These are phyloP conservation scores for Amphimedon queenslandica DNA, from an alignment of 37 sponge, comb jelly and placozoan species.

Conservation along the genomic window DNA sequence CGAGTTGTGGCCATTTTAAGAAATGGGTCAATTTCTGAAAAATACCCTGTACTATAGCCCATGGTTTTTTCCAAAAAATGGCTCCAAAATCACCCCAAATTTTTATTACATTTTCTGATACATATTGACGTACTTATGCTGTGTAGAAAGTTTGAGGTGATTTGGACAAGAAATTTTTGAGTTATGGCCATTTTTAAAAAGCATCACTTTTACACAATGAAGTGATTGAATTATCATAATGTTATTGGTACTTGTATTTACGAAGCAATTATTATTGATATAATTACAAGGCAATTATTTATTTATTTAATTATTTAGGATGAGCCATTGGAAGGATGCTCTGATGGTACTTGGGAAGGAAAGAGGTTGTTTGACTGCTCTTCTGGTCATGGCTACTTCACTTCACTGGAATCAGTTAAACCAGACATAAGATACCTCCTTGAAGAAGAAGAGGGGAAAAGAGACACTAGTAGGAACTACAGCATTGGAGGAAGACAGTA, in stretches of 20 bases:
- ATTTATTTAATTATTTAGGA: neutral
- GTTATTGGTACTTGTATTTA: constrained; percentile 15
- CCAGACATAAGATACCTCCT: constrained; percentile 39
- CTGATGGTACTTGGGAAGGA: constrained; percentile 41
- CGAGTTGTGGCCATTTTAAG: too few relatives aligned
- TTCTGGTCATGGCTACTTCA: neutral
- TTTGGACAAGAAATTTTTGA: too few relatives aligned
- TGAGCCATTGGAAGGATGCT: neutral
- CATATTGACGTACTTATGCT: too few relatives aligned
- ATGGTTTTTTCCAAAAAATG: too few relatives aligned
- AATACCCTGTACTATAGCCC: too few relatives aligned
- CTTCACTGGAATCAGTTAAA: neutral
- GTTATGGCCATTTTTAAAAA: too few relatives aligned
- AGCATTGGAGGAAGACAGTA: too few relatives aligned
- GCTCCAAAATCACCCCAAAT: too few relatives aligned
- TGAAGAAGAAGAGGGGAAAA: neutral
- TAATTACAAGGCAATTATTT: neutral
- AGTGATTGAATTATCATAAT: neutral
- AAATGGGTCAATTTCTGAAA: too few relatives aligned
- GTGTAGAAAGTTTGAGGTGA: too few relatives aligned
- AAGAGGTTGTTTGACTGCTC: constrained; percentile 44
- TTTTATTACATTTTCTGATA: too few relatives aligned
- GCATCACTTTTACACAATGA: neutral
- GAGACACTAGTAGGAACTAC: too few relatives aligned
- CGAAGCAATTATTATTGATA: constrained; percentile 34